Evolutionary conservation across 2,888 invertebrate species (phyloP), one percentile per base, ranked within the genome.

Genomic region (Melangyna quadrimaculata): DNA sequence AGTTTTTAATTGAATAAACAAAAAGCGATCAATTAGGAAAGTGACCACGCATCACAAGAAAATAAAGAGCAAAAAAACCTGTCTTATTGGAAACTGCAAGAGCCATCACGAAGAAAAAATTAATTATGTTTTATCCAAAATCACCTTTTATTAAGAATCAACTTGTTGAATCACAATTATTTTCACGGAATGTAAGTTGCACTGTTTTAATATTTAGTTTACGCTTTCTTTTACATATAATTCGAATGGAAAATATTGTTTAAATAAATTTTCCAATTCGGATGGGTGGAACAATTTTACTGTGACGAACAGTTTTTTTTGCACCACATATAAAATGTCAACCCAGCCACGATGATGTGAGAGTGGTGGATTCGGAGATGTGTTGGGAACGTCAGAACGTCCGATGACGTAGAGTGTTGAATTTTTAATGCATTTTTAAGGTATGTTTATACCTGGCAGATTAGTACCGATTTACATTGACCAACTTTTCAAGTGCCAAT

Each of bases 151-250:
- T 89, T 59, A 89, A 89, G 40, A 90, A 90, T 88, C 88, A 89
- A 78, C 89, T 89, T 70, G 87, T 92, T 79, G 91, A 92, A 89
- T 90, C 89, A 86, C 90, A 91, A 89, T 88, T 92, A 55, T 88
- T 91, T 10, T 90, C 90, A 88, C 88, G 90, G 87, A 91, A 92
- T 89, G 92, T 92, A 88, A 91, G 91, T 89, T 87, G 74, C 78
- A 74, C 74, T 63, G 40, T 63, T 81, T 74, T 27, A 14, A 8
- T 45, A 45, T 19, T 72, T 70, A 29, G 8, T 65, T 69, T 22
- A 65, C 53, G 69, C 78, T 37, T 40, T 75, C 7, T 67, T 63
- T 81, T 67, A 71, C 65, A 81, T 70, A 57, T n/a, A 59, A 71
- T 78, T 61, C 29, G 22, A 57, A 67, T 73, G 27, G 59, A 48